Conservation (phyloP, 2,113 vertebrate genomes). For the Podilymbus podiceps region DNA sequence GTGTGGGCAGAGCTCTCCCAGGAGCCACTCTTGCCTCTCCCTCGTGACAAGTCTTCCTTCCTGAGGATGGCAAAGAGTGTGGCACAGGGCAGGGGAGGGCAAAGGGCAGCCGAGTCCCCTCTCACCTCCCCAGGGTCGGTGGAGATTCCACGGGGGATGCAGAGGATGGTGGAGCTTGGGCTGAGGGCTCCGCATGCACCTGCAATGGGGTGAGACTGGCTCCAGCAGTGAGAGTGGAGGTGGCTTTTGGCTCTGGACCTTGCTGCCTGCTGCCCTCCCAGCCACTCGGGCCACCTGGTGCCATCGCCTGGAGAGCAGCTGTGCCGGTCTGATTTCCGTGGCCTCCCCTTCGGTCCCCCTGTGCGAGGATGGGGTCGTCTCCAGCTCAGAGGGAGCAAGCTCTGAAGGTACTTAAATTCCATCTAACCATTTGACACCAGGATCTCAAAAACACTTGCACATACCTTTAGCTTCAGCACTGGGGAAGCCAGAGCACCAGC, state of each 20-base stretch:
- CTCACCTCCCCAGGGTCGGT: fast-evolving
- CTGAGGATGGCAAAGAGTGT: neutral
- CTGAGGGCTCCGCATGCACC: neutral
- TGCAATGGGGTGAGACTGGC: neutral
- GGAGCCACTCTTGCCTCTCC: neutral
- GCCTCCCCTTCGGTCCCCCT: neutral
- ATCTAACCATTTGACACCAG: neutral
- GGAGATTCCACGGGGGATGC: neutral
- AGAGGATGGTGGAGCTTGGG: neutral
- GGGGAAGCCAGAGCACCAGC: neutral
- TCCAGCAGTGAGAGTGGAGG: neutral
- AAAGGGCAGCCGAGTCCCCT: fast-evolving
- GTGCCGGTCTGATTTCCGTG: fast-evolving
- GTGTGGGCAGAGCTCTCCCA: neutral
- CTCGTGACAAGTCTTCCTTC: neutral
- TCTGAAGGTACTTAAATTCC: neutral
- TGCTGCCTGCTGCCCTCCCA: neutral
- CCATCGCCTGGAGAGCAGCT: neutral
- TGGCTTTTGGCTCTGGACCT: neutral
- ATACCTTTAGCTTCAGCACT: neutral
- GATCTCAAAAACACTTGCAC: neutral
- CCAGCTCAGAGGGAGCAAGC: neutral
- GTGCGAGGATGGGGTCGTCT: neutral
- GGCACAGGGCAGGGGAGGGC: neutral
- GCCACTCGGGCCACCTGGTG: neutral